Evolutionary conservation across 2,113 vertebrate genomes (phyloP), one percentile per base, ranked within the genome.

Genomic region (Lepidothrix coronata): DNA sequence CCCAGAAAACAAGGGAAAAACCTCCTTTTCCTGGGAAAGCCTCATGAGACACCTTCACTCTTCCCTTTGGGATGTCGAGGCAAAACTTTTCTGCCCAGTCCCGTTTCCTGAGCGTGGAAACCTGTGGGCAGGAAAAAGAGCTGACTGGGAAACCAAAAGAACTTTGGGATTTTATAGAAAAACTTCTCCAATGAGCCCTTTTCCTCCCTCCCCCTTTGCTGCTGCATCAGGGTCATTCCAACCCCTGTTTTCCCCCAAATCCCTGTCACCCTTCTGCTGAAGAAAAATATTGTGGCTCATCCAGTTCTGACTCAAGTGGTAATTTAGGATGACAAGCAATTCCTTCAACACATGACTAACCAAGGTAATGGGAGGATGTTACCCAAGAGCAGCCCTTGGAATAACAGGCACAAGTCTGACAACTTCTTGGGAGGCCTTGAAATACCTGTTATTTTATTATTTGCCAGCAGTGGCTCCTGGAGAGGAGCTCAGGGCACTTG

Each of bases 321-420:
- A 95, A 96, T 96, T 96, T 78, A 91, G 80, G 88, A 79, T 94
- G 93, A 85, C 85, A 28, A 84, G 93, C 85, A 94, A 87, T 63
- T 94, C 91, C 79, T 93, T 85, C 71, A 91, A 8, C 75, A 54
- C 76, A 91, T 96, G 94, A 93, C 92, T 95, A 93, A 93, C 55
- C 92, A 33, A 37, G 76, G 35, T 96, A 96, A 97, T 94, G 75
- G 87, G 90, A 97, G 94, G 95, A 93, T 95, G 76, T 90, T 95
- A 74, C 63, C 92, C 93, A 96, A 91, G 71, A 95, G 85, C 84
- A 91, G 73, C 74, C 55, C 82, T 84, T 43, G 46, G 70, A 39
- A 25, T 37, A 24, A 37, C 58, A 22, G n/a, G n/a, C 58, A 59
- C 57, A 16, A 17, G n/a, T 35, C 23, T 59, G 58, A 16, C 67